A percentile compares a stretch with the other conserved stretches of the same genome.
Evolutionary conservation across 2,113 vertebrate genomes (phyloP).

Genomic region (Aythya baeri): DNA sequence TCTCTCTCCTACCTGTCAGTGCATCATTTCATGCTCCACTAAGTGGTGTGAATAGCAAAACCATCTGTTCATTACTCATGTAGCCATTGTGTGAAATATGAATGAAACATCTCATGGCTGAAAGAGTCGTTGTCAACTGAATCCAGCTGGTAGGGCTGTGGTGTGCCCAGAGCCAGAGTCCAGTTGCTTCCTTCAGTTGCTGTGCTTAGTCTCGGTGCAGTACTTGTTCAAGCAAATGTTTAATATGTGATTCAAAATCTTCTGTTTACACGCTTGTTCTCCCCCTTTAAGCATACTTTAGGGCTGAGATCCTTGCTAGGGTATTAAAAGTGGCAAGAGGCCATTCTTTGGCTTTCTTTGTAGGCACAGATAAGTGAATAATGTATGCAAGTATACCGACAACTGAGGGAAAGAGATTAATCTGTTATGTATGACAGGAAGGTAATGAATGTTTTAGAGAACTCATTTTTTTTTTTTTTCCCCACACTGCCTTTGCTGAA

Average conservation of each 20-base stretch:
- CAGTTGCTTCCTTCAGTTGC: conserved; percentile 20
- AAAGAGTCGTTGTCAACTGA: conserved; percentile 52
- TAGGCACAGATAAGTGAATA: not conserved
- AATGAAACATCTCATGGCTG: conserved; percentile 61
- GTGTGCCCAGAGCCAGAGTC: not conserved
- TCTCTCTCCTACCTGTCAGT: conserved; percentile 61
- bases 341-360: not conserved
- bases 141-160: conserved; percentile 26
- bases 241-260: not conserved
- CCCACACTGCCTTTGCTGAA: not conserved
- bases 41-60: conserved; percentile 56
- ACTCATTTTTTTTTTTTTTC: not conserved
- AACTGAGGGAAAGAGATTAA: not conserved
- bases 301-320: not conserved
- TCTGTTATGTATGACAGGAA: not conserved
- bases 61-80: conserved; percentile 71
- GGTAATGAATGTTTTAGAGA: not conserved
- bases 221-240: not conserved
- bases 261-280: not conserved
- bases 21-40: conserved; percentile 68
- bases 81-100: conserved; percentile 62
- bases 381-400: not conserved
- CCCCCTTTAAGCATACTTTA: not conserved
- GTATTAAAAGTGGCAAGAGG: not conserved
- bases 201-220: not conserved